phyloP scores from a whole-genome alignment of 2,113 vertebrate genomes.

The Heterotis niloticus region DNA sequence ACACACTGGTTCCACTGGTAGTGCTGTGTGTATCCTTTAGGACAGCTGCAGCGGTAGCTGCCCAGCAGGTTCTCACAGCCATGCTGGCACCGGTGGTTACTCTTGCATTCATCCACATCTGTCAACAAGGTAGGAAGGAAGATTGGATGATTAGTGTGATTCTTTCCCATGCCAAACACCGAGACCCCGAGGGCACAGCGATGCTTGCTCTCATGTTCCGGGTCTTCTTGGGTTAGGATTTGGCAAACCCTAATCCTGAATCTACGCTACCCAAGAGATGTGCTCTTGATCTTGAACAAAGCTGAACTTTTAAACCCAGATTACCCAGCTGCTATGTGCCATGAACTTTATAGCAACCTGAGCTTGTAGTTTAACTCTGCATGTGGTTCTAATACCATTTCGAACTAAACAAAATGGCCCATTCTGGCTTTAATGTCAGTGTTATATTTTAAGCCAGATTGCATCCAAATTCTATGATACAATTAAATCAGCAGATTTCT shows the following conservation, averaged over 20 bases:
- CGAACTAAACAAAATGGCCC: neutral
- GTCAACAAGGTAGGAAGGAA: neutral
- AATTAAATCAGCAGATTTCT: neutral
- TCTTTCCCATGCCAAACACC: neutral
- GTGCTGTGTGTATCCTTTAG: conserved; percentile 76
- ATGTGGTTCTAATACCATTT: conserved; percentile 17
- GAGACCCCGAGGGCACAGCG: neutral
- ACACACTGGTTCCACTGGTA: conserved; percentile 86
- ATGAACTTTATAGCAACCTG: neutral
- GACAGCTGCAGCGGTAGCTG: conserved; percentile 76
- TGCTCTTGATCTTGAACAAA: neutral
- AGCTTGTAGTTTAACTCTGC: neutral
- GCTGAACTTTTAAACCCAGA: neutral
- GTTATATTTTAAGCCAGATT: neutral
- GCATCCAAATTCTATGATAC: neutral
- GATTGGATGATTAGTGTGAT: neutral
- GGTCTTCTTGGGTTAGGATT: neutral
- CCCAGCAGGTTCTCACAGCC: conserved; percentile 77
- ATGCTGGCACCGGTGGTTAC: conserved; percentile 75
- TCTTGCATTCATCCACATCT: conserved; percentile 79
- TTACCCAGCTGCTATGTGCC: neutral
- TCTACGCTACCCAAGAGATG: neutral
- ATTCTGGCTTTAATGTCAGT: neutral
- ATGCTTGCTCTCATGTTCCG: neutral
- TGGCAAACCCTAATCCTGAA: neutral